These are phyloP conservation scores for Thecocarcelia acutangulata DNA, from an alignment of 2,888 invertebrate genomes.

Conservation along the genomic window DNA sequence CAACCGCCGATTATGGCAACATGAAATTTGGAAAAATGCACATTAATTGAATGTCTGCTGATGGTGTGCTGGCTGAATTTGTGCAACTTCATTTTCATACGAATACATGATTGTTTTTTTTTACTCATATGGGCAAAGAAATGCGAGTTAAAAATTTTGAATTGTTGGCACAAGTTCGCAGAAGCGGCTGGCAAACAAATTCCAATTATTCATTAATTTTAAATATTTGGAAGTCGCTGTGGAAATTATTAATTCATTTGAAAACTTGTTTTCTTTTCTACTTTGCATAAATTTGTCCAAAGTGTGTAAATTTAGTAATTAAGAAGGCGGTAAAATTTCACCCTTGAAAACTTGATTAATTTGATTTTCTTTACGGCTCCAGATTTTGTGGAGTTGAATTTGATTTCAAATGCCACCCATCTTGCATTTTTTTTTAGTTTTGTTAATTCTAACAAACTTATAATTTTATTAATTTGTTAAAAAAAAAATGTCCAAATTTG, in stretches of 20 bases:
- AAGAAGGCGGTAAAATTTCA: background rate
- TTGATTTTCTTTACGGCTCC: too few relatives aligned
- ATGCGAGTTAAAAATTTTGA: too few relatives aligned
- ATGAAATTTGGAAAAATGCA: slow-evolving; percentile 30
- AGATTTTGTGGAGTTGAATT: too few relatives aligned
- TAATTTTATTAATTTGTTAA: slow-evolving; percentile 19
- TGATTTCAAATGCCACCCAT: background rate
- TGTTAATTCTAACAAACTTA: background rate
- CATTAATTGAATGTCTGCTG: slow-evolving; percentile 6
- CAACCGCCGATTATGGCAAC: slow-evolving; percentile 48
- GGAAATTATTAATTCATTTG: too few relatives aligned
- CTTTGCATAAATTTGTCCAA: too few relatives aligned
- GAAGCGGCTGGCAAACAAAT: too few relatives aligned
- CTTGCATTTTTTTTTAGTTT: background rate
- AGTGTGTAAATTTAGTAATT: background rate
- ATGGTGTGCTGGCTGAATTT: background rate
- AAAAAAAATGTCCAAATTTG: slow-evolving; percentile 18
- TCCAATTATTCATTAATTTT: too few relatives aligned
- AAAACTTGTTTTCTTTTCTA: too few relatives aligned
- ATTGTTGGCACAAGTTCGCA: too few relatives aligned
- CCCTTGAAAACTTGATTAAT: background rate
- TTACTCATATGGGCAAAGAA: too few relatives aligned
- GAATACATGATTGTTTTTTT: background rate
- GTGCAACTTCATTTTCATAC: background rate
- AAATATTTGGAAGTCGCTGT: too few relatives aligned